These are phyloP conservation scores for Eupithecia inturbata DNA, from an alignment of 2,888 invertebrate genomes.

Conservation along the genomic window DNA sequence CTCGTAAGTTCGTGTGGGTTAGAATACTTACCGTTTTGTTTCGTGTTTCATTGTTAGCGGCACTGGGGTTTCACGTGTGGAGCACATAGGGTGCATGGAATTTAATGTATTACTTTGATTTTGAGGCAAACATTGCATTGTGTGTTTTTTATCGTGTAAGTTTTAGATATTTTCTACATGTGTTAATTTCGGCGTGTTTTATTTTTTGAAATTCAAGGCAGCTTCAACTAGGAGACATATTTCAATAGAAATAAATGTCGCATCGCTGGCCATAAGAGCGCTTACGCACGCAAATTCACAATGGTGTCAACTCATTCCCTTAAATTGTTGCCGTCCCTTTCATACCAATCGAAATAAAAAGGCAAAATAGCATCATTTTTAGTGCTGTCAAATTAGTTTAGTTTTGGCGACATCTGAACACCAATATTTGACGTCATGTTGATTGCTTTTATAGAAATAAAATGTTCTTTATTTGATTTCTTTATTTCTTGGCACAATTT, in stretches of 20 bases:
- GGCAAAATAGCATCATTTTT: no score
- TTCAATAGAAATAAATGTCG: not conserved
- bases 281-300: no score
- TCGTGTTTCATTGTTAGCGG: conserved; percentile 7
- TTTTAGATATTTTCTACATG: not conserved
- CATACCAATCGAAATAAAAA: no score
- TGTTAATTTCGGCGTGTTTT: not conserved
- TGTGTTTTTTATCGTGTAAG: not conserved
- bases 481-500: no score
- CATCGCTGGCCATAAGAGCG: not conserved
- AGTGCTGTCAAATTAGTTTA: no score
- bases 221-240: not conserved
- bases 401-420: no score
- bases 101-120: not conserved
- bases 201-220: not conserved
- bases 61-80: conserved; percentile 25
- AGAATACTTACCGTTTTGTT: conserved; percentile 20
- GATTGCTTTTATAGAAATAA: no score
- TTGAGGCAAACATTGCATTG: not conserved
- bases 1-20: conserved; percentile 68
- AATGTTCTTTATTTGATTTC: no score
- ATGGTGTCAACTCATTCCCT: no score
- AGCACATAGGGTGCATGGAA: conserved; percentile 19
- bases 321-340: no score
- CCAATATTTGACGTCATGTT: not conserved